Base-by-base conservation (phyloP, 2,797 vertebrate genomes). In the Cottoperca gobio region DNA sequence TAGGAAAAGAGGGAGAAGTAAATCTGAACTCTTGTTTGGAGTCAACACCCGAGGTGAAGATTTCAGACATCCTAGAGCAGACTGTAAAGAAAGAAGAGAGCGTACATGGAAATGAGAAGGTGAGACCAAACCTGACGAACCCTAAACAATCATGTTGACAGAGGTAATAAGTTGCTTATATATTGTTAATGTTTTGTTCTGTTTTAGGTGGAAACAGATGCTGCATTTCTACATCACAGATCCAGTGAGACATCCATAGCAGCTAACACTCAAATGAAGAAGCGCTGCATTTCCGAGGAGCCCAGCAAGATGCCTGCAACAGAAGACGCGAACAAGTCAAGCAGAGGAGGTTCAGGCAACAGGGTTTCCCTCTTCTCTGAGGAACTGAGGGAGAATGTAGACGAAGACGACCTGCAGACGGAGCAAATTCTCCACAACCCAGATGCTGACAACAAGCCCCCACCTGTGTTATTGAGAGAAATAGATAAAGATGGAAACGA, bases 401-500 rank as follows among this genome's bases (percentile, higher is more conserved):
- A 90, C 40, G 89, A 86, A 66, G 90, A 91, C 7, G 87, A 91
- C 43, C 40, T 73, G 16, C 82, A 59, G 3, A 5, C 39, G 0
- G 77, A 76, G 42, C 75, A 57, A 48, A 10, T 9, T 4, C 40
- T 55, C 2, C 77, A 13, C 23, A 43, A 2, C 9, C 2, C 55
- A 33, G 70, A 60, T 53, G 55, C 0, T 19, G 26, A 35, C 0
- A 35, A 7, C 16, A 21, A 72, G 37, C 45, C 70, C 0, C 83
- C 73, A 0, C 72, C 86, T 19, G 90, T 63, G 0, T 0, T 87
- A 0, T 69, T 97, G 35, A 90, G 77, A 61, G 96, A 99, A 78
- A 89, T 94, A 3, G 90, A 87, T 13, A 39, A 83, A 62, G 94
- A 96, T 2, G 95, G 95, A 19, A 94, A 88, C 2, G 88, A 92